A percentile compares a stretch with the other conserved stretches of the same genome.
Conservation (phyloP, 2,113 vertebrate genomes). For the Hydropotes inermis region DNA sequence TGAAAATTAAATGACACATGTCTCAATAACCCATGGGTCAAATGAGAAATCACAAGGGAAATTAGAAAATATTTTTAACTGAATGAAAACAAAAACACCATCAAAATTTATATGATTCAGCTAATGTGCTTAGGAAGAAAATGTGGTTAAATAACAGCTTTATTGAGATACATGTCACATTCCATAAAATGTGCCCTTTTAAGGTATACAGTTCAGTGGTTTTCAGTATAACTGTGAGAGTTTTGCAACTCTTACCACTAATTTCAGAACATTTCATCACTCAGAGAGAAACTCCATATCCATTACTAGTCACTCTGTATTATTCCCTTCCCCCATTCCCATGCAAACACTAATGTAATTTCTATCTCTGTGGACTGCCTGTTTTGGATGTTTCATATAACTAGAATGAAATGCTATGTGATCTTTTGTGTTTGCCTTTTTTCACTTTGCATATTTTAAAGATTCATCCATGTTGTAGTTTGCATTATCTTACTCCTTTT, state of each 20-base stretch:
- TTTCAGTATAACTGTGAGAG: background rate
- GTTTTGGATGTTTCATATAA: background rate
- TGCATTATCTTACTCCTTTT: background rate
- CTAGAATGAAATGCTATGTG: background rate
- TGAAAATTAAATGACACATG: conserved; percentile 22
- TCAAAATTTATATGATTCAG: background rate
- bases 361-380: background rate
- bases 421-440: background rate
- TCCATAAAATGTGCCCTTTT: background rate
- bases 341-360: background rate
- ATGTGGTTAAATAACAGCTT: background rate
- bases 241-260: background rate
- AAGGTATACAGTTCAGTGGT: background rate
- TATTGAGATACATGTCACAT: background rate
- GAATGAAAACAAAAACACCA: conserved; percentile 29
- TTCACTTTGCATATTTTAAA: background rate
- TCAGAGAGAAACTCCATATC: background rate
- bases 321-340: background rate
- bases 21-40: background rate
- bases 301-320: background rate
- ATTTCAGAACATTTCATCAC: background rate
- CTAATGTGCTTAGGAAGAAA: background rate
- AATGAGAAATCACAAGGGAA: conserved; percentile 15
- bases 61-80: conserved; percentile 36
- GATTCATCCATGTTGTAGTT: background rate